Evolutionary conservation across 2,888 invertebrate genomes (phyloP).

Genomic region (Leucoptera coffeella): DNA sequence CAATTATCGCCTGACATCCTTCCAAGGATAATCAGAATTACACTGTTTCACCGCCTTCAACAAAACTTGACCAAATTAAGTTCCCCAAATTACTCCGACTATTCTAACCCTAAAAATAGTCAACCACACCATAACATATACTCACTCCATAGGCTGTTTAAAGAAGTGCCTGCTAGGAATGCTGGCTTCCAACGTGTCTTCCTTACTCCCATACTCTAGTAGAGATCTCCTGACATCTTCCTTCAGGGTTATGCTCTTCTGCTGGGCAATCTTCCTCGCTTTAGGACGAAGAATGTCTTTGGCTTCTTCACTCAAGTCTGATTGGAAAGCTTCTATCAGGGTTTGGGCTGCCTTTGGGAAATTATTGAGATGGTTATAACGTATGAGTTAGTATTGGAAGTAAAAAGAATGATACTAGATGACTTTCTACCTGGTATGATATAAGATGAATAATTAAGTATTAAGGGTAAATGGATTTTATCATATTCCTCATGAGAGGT

Average conservation of each 20-base stretch:
- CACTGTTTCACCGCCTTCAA: too few relatives aligned
- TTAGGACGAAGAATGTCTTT: constrained; percentile 26
- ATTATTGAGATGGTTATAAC: too few relatives aligned
- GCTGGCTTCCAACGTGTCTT: constrained; percentile 17
- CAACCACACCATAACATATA: constrained; percentile 7
- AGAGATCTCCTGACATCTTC: constrained; percentile 12
- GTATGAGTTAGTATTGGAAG: too few relatives aligned
- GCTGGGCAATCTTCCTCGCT: constrained; percentile 20
- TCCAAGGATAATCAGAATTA: too few relatives aligned
- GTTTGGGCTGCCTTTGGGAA: constrained; percentile 40
- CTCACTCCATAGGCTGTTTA: constrained; percentile 37
- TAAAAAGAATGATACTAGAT: not conserved
- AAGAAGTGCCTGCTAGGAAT: constrained; percentile 21
- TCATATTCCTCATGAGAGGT: not conserved
- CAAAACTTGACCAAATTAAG: too few relatives aligned
- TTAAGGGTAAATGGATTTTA: not conserved
- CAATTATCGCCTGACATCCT: too few relatives aligned
- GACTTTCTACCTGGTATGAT: not conserved
- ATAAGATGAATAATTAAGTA: not conserved
- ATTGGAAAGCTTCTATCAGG: constrained; percentile 30
- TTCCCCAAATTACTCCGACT: too few relatives aligned
- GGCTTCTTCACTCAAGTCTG: constrained; percentile 15
- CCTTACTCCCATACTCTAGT: constrained; percentile 10
- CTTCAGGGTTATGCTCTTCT: constrained; percentile 16
- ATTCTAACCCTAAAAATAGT: too few relatives aligned